phyloP scores from a whole-genome alignment of 2,797 vertebrate species.

The Sebastes minor region DNA sequence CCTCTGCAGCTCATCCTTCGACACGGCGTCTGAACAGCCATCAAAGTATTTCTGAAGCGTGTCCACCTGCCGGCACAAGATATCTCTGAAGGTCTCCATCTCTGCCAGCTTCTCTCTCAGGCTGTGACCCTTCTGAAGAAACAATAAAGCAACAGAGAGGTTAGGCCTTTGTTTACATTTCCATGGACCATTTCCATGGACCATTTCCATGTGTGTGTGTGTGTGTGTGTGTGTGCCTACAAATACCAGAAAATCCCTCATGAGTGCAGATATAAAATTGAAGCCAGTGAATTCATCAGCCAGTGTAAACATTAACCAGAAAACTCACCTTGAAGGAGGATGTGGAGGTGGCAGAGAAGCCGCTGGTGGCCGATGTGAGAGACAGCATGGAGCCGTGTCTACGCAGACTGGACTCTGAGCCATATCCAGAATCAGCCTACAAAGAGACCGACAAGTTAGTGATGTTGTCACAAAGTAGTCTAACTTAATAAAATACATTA shows the following conservation, averaged over 20 bases:
- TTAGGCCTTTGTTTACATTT: neutral
- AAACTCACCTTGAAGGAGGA: conserved; percentile 95
- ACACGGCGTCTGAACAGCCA: conserved; percentile 89
- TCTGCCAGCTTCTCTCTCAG: conserved; percentile 96
- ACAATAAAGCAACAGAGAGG: neutral
- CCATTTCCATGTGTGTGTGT: neutral
- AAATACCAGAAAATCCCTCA: neutral
- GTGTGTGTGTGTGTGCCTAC: neutral
- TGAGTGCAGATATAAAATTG: neutral
- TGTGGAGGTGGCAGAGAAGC: conserved; percentile 94
- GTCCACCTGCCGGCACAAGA: conserved; percentile 96
- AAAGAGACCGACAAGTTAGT: neutral
- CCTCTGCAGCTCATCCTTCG: conserved; percentile 93
- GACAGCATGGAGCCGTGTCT: conserved; percentile 97
- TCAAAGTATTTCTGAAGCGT: conserved; percentile 97
- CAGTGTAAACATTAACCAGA: neutral
- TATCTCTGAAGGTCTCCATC: conserved; percentile 99
- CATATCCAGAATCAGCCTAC: conserved; percentile 95
- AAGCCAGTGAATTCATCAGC: neutral
- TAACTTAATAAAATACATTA: neutral
- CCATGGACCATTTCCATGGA: neutral
- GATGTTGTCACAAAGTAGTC: neutral
- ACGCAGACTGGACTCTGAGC: conserved; percentile 94
- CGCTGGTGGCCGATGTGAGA: conserved; percentile 94
- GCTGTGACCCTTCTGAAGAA: conserved; percentile 92